Evolutionary conservation across 37 sponge, comb jelly and placozoan genomes (phyloP), one percentile per base, ranked within the genome.

Genomic region (Dysidea cf. avara): DNA sequence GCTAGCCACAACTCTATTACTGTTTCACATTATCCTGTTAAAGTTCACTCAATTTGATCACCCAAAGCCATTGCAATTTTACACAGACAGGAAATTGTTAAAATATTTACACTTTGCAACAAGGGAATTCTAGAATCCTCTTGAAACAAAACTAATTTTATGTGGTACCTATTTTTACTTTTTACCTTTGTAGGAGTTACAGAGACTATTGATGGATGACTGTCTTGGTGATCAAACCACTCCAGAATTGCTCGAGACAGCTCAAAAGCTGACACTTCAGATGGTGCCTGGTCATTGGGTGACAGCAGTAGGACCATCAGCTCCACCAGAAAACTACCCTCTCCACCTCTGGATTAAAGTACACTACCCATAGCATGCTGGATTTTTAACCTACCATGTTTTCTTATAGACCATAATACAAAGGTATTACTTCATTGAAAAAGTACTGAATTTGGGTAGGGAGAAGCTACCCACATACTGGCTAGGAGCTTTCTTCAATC

Each of bases 401-500:
- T n/a, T n/a, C n/a, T n/a, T n/a, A n/a, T n/a, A 48, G 14, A 84
- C 81, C 43, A 57, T 91, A 26, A 56, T 50, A 3, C 61, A 74
- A 24, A 49, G 91, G 3, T 77, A 40, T n/a, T 22, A 54, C 18
- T 82, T 82, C 43, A 25, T 91, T 21, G 91, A 91, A 58, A 69
- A 64, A 16, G 59, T 89, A 3, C 39, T 89, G 54, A 52, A 32
- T 39, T 49, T 46, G 14, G 92, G 86, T 1, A 46, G 71, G 43
- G 74, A 87, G 38, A 89, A 85, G 64, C 69, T 60, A 1, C 87
- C 94, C 18, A 78, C 84, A 3, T 90, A 74, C 36, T 83, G 81
- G 74, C 66, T 93, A 20, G 94, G 94, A n/a, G 76, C 68, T 5
- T 85, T 93, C 64, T 74, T 85, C 33, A 57, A 85, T 30, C 92